Evolutionary conservation across 2,888 invertebrate species (phyloP).

Genomic region (Pseudoips prasinana): DNA sequence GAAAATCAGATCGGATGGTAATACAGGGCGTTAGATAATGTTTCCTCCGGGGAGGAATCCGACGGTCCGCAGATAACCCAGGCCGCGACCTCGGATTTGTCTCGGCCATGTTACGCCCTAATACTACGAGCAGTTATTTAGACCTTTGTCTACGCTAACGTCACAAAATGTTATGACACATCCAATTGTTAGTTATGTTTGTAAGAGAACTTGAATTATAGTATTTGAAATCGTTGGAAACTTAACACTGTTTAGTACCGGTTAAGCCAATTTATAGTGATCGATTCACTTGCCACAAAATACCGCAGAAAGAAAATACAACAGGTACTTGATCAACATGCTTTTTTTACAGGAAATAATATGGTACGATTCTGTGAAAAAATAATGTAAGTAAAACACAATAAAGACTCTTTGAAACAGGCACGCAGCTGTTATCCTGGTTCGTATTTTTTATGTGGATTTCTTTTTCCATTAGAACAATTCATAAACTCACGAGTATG

Average conservation of each 20-base stretch:
- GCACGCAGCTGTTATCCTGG: too few species aligned
- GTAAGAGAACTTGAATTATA: slow-evolving; percentile 16
- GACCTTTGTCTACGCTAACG: slow-evolving; percentile 32
- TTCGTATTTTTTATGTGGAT: too few species aligned
- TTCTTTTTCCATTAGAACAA: slow-evolving; percentile 38
- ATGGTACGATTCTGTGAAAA: too few species aligned
- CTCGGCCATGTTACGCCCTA: slow-evolving; percentile 41
- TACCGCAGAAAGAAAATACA: too few species aligned
- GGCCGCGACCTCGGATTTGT: slow-evolving; percentile 61
- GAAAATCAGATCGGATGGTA: slow-evolving; percentile 56
- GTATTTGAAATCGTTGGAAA: too few species aligned
- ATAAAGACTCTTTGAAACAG: too few species aligned
- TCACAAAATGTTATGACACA: slow-evolving; percentile 29
- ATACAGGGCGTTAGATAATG: slow-evolving; percentile 59
- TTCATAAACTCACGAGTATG: slow-evolving; percentile 39
- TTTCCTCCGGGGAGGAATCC: slow-evolving; percentile 54
- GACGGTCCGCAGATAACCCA: slow-evolving; percentile 50
- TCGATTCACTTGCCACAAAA: too few species aligned
- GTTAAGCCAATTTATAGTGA: too few species aligned
- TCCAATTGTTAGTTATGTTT: slow-evolving; percentile 26
- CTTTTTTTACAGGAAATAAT: too few species aligned
- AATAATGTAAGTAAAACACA: too few species aligned
- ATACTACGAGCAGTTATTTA: slow-evolving; percentile 38
- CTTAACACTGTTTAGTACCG: too few species aligned
- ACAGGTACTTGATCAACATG: too few species aligned